Percentiles rank a stretch among this genome's conserved stretches.
Conservation (phyloP, 1,140 invertebrate genomes). For the Heliothis subflexa region DNA sequence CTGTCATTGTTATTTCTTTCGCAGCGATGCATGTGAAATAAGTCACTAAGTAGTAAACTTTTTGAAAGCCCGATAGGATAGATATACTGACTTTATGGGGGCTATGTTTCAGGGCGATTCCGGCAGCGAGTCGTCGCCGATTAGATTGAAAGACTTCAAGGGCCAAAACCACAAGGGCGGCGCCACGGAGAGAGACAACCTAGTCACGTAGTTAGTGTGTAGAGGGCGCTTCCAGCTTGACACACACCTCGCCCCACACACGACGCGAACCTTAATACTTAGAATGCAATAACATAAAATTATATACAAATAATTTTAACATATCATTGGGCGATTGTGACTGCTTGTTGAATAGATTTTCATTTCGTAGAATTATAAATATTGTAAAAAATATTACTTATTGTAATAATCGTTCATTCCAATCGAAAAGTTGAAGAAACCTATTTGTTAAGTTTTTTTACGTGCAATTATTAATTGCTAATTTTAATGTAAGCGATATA, state of each 20-base stretch:
- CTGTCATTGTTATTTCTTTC: no score
- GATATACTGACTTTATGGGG: background rate
- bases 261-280: constrained; percentile 59
- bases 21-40: no score
- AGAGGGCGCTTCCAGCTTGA: constrained; percentile 42
- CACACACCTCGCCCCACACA: constrained; percentile 42
- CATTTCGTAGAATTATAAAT: constrained; percentile 83
- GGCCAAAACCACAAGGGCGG: constrained; percentile 79
- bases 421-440: constrained; percentile 85
- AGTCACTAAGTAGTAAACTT: no score
- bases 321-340: constrained; percentile 87
- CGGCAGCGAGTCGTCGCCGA: constrained; percentile 84
- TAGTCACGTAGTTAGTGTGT: constrained; percentile 75
- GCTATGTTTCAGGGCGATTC: constrained; percentile 82
- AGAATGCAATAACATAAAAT: constrained; percentile 83
- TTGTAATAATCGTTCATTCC: constrained; percentile 85
- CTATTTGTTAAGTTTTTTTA: constrained; percentile 86
- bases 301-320: constrained; percentile 82
- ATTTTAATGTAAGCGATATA: constrained; percentile 85
- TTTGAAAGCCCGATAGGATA: background rate
- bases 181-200: constrained; percentile 71
- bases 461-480: constrained; percentile 87
- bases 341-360: constrained; percentile 84
- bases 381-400: constrained; percentile 82
- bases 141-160: constrained; percentile 83